Conservation (phyloP, 2,888 invertebrate species). For the Thera obeliscata region DNA sequence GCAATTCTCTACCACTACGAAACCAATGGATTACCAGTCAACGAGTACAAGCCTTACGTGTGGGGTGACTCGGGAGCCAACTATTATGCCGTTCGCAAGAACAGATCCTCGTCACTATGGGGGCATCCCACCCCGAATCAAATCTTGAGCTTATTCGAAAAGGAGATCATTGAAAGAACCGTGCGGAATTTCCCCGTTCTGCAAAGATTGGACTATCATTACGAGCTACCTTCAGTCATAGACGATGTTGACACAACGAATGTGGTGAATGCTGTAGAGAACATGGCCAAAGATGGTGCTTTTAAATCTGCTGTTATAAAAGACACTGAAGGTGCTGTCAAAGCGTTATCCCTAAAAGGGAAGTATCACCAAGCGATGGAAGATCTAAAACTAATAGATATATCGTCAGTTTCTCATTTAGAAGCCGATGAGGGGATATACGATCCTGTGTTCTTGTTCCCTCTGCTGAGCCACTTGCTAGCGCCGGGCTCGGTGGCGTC, state of each 20-base stretch:
- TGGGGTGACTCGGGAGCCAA: slow-evolving; percentile 93
- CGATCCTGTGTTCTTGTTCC: slow-evolving; percentile 92
- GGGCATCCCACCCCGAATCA: slow-evolving; percentile 89
- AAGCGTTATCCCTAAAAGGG: slow-evolving; percentile 50
- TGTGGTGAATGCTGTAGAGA: slow-evolving; percentile 49
- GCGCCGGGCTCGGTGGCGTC: slow-evolving; percentile 90
- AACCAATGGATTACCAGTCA: slow-evolving; percentile 85
- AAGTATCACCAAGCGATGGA: slow-evolving; percentile 52
- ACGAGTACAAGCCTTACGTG: slow-evolving; percentile 90
- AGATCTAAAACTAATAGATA: slow-evolving; percentile 50
- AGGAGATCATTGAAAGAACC: slow-evolving; percentile 86
- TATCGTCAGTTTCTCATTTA: slow-evolving; percentile 55
- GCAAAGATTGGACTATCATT: slow-evolving; percentile 82
- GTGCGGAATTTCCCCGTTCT: slow-evolving; percentile 88
- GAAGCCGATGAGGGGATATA: slow-evolving; percentile 83
- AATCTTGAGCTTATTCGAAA: slow-evolving; percentile 89
- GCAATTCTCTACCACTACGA: slow-evolving; percentile 89
- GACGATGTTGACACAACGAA: slow-evolving; percentile 43
- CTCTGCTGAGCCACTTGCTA: slow-evolving; percentile 89
- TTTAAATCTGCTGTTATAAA: slow-evolving; percentile 49
- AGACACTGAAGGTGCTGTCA: slow-evolving; percentile 56
- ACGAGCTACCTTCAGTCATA: slow-evolving; percentile 56
- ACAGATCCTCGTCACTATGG: slow-evolving; percentile 83
- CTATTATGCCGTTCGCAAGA: slow-evolving; percentile 88
- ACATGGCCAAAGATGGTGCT: slow-evolving; percentile 53